These are phyloP conservation scores for Aplysia californica DNA, from an alignment of 1,140 invertebrate species.

Conservation along the genomic window DNA sequence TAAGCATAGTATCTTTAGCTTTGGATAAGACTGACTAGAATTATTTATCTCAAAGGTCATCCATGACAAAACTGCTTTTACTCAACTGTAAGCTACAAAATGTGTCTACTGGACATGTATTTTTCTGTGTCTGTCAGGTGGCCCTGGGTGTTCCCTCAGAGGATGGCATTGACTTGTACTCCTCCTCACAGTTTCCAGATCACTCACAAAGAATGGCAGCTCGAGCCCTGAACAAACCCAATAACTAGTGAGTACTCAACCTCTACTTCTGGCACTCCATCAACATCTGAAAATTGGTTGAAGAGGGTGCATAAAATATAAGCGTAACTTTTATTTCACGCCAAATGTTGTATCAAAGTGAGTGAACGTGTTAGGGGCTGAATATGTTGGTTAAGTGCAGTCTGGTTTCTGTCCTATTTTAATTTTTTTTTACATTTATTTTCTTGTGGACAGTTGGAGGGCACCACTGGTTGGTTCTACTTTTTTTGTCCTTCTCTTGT, in stretches of 20 bases:
- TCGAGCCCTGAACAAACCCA: conserved; percentile 68
- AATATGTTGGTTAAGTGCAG: background rate
- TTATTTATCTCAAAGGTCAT: too few species aligned
- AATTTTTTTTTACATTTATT: background rate
- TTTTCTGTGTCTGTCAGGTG: conserved; percentile 37
- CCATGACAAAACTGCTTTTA: too few species aligned
- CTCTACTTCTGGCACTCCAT: background rate
- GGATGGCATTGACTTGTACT: conserved; percentile 58
- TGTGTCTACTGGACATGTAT: too few species aligned
- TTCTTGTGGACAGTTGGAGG: background rate
- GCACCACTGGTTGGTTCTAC: background rate
- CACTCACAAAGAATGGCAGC: conserved; percentile 73
- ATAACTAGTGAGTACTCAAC: conserved; percentile 20
- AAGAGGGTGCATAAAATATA: background rate
- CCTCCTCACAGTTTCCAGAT: conserved; percentile 71
- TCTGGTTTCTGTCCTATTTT: background rate
- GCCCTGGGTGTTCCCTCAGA: conserved; percentile 59
- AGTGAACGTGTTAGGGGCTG: background rate
- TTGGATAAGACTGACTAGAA: too few species aligned
- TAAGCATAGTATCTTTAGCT: too few species aligned
- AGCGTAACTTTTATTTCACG: background rate
- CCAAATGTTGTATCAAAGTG: background rate
- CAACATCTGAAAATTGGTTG: background rate
- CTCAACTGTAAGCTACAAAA: too few species aligned
- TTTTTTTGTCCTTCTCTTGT: background rate